Base-by-base conservation (phyloP, 1,140 invertebrate genomes). In the Aporrectodea caliginosa region DNA sequence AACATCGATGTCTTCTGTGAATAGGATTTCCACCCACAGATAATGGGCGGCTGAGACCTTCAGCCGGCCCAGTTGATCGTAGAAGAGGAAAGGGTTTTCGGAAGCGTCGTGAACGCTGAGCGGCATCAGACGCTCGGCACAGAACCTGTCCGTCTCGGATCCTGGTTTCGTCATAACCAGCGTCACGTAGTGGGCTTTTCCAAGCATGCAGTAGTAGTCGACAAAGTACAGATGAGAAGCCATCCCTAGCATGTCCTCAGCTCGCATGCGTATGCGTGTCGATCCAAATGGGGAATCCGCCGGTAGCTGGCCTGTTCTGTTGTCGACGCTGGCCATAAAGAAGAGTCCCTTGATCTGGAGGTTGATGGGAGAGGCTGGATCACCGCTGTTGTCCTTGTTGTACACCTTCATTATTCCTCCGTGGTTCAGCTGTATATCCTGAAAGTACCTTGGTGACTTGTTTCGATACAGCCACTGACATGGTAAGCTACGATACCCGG, bases 71-170 rank as follows among this genome's bases (percentile, higher is more conserved):
- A n/a, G n/a, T n/a, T n/a, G n/a, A n/a, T n/a, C n/a, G 14, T 58
- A 69, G 16, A 77, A 74, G 35, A 84, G 70, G 58, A 83, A 83
- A 1, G 78, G 79, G 68, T 84, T 84, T 77, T 81, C 68, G 58
- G 73, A 75, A 1, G 75, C 43, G 73, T 84, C 78, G 81, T 22
- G 0, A 84, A 77, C 33, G 73, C 70, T 27, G 58, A 22, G 22
- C 80, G 83, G 77, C 84, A 88, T 82, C 84, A 83, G n/a, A 77
- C 6, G 69, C 84, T 82, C 1, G 81, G 69, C 6, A 77, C n/a
- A 14, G 81, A 82, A 12, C 72, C 74, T 69, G 58, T n/a, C n/a
- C n/a, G n/a, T n/a, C n/a, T n/a, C n/a, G n/a, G n/a, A n/a, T n/a
- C n/a, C n/a, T n/a, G n/a, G 58, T 31, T 75, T 35, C 22, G 83